Conservation (phyloP, 30 jellyfish, hydroid and myxozoan species). For the Hydractinia symbiolongicarpus region DNA sequence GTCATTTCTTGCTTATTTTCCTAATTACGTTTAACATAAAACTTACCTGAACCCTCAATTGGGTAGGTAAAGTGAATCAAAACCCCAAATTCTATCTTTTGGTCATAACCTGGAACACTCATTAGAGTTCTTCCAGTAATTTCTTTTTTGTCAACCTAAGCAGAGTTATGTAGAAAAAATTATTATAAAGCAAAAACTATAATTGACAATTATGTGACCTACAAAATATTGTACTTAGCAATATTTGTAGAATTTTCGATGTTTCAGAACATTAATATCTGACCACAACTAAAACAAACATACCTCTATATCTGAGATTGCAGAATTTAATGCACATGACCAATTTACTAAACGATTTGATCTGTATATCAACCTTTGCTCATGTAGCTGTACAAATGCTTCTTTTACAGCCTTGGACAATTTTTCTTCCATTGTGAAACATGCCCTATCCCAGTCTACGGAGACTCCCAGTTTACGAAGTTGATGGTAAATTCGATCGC, state of each 20-base stretch:
- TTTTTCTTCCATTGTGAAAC: conserved; percentile 98
- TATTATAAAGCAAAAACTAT: not conserved
- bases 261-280: too few species aligned
- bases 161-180: not conserved
- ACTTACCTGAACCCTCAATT: conserved; percentile 86
- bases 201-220: not conserved
- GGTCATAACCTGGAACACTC: conserved; percentile 95
- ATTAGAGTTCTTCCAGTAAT: conserved; percentile 70
- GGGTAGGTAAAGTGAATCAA: conserved; percentile 78
- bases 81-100: conserved; percentile 95
- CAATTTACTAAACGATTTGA: conserved; percentile 97
- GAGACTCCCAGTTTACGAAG: conserved; percentile 91
- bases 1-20: too few species aligned
- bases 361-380: conserved; percentile 79
- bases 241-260: too few species aligned
- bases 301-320: conserved; percentile 97
- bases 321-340: conserved; percentile 99
- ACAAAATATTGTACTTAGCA: too few species aligned
- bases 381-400: conserved; percentile 86
- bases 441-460: conserved; percentile 99
- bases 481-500: conserved; percentile 86
- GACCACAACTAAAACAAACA: not conserved
- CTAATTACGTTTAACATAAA: too few species aligned
- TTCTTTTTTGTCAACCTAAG: conserved; percentile 95
- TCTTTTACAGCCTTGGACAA: conserved; percentile 87